Evolutionary conservation across 2,888 invertebrate genomes (phyloP).

Genomic region (Melieria omissa): DNA sequence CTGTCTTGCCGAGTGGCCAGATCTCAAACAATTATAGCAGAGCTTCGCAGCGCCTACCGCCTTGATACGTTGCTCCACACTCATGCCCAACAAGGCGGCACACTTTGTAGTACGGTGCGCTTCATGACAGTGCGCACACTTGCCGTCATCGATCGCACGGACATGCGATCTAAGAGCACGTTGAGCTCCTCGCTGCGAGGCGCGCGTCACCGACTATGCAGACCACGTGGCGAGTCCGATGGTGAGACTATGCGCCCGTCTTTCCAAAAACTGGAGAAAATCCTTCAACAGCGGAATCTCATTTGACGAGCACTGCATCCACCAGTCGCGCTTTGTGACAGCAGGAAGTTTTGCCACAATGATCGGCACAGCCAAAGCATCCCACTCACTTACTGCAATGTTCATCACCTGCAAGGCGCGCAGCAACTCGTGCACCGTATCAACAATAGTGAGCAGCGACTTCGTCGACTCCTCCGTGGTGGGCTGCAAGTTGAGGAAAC

Average conservation of each 20-base stretch:
- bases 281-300: slow-evolving; percentile 21
- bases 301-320: slow-evolving; percentile 15
- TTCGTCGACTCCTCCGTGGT: too few species aligned
- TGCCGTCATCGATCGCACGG: neutral
- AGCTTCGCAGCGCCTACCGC: neutral
- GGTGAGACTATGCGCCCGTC: slow-evolving; percentile 20
- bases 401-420: slow-evolving; percentile 35
- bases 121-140: slow-evolving; percentile 21
- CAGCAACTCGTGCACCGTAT: slow-evolving; percentile 29
- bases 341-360: slow-evolving; percentile 26
- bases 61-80: slow-evolving; percentile 23
- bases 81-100: slow-evolving; percentile 13
- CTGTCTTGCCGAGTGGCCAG: slow-evolving; percentile 27
- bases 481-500: too few species aligned
- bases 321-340: slow-evolving; percentile 26
- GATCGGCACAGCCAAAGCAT: slow-evolving; percentile 33
- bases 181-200: too few species aligned
- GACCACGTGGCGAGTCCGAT: too few species aligned
- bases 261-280: slow-evolving; percentile 27
- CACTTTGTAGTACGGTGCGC: slow-evolving; percentile 16
- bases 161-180: neutral
- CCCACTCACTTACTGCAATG: slow-evolving; percentile 24
- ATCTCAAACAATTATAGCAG: slow-evolving; percentile 24
- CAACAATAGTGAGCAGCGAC: too few species aligned
- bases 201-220: too few species aligned